Evolutionary conservation across 2,797 vertebrate genomes (phyloP).

Genomic region (Enteromius argenteus): DNA sequence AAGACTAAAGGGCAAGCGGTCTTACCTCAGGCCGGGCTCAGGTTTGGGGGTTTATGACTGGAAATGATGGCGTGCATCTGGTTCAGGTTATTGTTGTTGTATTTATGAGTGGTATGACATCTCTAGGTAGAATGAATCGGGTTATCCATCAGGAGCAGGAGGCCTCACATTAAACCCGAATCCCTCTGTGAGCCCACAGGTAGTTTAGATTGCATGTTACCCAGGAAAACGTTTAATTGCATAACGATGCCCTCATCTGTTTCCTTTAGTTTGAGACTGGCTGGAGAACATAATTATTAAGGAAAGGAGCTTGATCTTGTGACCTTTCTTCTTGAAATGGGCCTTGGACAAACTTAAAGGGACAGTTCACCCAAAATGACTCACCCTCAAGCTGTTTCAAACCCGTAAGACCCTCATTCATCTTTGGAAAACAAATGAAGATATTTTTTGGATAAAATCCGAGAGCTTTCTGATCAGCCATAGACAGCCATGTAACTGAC

Average conservation of each 20-base stretch:
- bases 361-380: background rate
- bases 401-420: background rate
- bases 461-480: background rate
- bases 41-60: constrained; percentile 32
- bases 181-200: constrained; percentile 42
- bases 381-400: background rate
- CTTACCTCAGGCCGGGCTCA: constrained; percentile 24
- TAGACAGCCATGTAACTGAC: background rate
- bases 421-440: background rate
- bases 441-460: background rate
- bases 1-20: constrained; percentile 29
- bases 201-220: constrained; percentile 21
- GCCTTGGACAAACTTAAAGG: background rate
- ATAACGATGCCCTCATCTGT: background rate
- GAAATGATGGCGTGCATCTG: constrained; percentile 70
- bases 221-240: constrained; percentile 10
- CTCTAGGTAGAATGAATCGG: constrained; percentile 66
- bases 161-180: constrained; percentile 12
- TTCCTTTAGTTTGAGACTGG: constrained; percentile 22
- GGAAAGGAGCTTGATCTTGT: constrained; percentile 5
- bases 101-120: constrained; percentile 68
- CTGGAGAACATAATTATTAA: background rate
- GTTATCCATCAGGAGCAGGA: constrained; percentile 69
- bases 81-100: constrained; percentile 72
- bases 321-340: background rate